phyloP scores from a whole-genome alignment of 2,888 invertebrate genomes.

The Brachyopa scutellaris region DNA sequence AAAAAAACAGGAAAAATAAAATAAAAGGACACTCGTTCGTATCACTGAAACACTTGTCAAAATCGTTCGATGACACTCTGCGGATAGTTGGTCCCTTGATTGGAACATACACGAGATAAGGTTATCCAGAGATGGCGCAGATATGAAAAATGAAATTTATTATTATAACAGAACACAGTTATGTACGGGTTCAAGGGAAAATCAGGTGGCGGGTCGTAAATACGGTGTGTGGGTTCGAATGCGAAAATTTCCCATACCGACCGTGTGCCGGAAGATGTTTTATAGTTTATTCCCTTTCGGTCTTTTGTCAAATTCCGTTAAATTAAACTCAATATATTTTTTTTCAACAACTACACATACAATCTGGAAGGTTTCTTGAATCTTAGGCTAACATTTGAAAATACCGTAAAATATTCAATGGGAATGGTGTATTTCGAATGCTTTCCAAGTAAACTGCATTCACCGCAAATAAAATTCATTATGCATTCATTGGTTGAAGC shows the following conservation, averaged over 20 bases:
- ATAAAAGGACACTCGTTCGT: neutral
- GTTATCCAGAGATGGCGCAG: conserved; percentile 57
- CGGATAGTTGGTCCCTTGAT: conserved; percentile 48
- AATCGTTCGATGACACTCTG: conserved; percentile 66
- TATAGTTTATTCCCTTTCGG: conserved; percentile 1
- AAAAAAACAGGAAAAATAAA: conserved; percentile 38
- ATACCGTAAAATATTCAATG: too few species aligned
- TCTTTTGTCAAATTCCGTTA: conserved; percentile 38
- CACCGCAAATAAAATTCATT: conserved; percentile 66
- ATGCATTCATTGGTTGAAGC: conserved; percentile 61
- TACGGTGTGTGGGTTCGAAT: neutral
- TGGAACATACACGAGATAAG: conserved; percentile 39
- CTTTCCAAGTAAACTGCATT: conserved; percentile 25
- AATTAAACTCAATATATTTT: conserved; percentile 10
- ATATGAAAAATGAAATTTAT: conserved; percentile 69
- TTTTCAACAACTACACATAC: conserved; percentile 8
- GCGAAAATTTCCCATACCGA: conserved; percentile 24
- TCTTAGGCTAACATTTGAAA: too few species aligned
- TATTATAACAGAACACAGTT: conserved; percentile 51
- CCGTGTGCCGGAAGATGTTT: conserved; percentile 2
- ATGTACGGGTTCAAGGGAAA: conserved; percentile 35
- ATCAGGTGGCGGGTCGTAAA: conserved; percentile 44
- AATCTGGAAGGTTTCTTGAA: too few species aligned
- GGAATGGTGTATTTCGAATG: too few species aligned
- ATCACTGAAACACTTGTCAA: conserved; percentile 62